Percentiles rank a stretch among this genome's conserved stretches.
Conservation (phyloP, 1,140 invertebrate species). For the Eriosoma lanigerum region DNA sequence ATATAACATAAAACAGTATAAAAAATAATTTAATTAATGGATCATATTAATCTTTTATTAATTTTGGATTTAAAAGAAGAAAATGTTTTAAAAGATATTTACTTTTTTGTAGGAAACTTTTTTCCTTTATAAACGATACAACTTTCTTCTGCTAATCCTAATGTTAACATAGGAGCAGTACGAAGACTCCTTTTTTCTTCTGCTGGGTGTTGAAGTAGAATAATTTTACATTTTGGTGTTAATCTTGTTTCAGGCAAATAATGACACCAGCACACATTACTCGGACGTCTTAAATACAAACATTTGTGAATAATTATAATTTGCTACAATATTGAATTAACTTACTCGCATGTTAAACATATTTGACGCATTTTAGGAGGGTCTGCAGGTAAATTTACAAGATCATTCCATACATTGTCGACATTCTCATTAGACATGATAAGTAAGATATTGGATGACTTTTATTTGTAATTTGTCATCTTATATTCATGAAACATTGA, state of each 20-base stretch:
- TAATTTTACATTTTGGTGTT: conserved; percentile 68
- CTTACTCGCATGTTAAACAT: conserved; percentile 73
- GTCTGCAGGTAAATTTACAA: conserved; percentile 71
- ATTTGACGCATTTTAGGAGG: conserved; percentile 70
- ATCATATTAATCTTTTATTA: too few relatives aligned
- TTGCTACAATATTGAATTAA: neutral
- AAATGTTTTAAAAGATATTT: conserved; percentile 47
- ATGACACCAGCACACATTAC: conserved; percentile 85
- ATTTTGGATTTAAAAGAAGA: too few relatives aligned
- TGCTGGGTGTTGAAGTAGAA: conserved; percentile 88
- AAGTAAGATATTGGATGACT: neutral
- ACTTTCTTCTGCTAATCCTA: conserved; percentile 71
- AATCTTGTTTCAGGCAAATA: conserved; percentile 73
- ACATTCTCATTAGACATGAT: conserved; percentile 57
- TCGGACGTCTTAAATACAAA: conserved; percentile 74
- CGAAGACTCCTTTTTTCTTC: conserved; percentile 86
- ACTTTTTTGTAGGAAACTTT: conserved; percentile 70
- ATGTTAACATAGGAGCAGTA: conserved; percentile 83
- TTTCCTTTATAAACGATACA: conserved; percentile 82
- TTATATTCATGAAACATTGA: neutral
- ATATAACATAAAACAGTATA: neutral
- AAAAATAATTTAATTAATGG: too few relatives aligned
- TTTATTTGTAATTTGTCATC: neutral
- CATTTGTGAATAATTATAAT: too few relatives aligned
- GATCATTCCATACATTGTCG: conserved; percentile 66